Conservation (phyloP, 2,113 vertebrate genomes). For the Drymodes brunneopygia region DNA sequence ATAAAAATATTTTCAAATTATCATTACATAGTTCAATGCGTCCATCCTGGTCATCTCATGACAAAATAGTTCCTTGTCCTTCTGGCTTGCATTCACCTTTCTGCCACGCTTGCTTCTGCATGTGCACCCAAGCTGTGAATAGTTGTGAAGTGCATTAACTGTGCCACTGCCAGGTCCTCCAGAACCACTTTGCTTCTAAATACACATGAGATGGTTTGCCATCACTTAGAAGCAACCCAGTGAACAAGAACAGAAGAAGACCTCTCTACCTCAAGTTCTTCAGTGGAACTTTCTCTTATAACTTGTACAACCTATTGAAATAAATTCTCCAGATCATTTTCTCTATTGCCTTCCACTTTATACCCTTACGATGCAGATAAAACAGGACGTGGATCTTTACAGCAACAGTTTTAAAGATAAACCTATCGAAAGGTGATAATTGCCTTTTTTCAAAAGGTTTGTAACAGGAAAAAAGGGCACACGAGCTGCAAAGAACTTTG, state of each 20-base stretch:
- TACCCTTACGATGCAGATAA: not conserved
- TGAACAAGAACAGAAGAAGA: not conserved
- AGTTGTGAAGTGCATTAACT: not conserved
- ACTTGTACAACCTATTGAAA: not conserved
- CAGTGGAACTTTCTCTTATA: not conserved
- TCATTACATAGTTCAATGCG: not conserved
- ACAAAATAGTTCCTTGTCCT: not conserved
- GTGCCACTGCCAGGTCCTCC: not conserved
- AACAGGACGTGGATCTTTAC: not conserved
- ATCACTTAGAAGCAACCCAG: not conserved
- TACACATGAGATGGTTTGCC: rapidly evolving
- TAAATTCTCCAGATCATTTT: not conserved
- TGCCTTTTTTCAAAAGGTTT: not conserved
- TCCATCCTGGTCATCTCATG: not conserved
- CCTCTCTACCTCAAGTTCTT: not conserved
- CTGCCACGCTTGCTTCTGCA: not conserved
- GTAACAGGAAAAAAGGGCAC: not conserved
- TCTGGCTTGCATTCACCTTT: not conserved
- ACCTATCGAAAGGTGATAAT: not conserved
- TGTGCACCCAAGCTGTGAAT: not conserved
- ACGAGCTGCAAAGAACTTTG: not conserved
- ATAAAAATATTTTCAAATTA: not conserved
- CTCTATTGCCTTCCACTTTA: not conserved
- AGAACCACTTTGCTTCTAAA: not conserved
- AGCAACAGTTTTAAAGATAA: not conserved